These are phyloP conservation scores for Dunckerocampus dactyliophorus DNA, from an alignment of 2,113 vertebrate species.

Conservation along the genomic window DNA sequence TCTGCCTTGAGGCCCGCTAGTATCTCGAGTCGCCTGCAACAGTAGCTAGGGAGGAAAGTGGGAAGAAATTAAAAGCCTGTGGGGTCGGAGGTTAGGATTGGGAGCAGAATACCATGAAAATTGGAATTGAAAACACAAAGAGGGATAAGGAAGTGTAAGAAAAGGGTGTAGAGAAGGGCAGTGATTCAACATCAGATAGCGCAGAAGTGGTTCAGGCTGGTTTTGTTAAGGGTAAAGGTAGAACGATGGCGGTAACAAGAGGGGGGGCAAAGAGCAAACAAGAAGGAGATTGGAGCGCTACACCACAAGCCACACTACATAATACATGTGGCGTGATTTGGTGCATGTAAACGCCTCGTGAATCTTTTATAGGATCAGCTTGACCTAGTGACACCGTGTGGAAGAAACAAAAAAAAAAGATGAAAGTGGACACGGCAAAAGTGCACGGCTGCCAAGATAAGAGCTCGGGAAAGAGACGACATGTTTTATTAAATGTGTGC, in stretches of 20 bases:
- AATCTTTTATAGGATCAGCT: slow-evolving; percentile 62
- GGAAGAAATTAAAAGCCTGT: neutral
- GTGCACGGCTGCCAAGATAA: slow-evolving; percentile 12
- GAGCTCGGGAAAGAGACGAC: neutral
- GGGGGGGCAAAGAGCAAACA: slow-evolving; percentile 28
- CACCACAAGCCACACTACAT: slow-evolving; percentile 45
- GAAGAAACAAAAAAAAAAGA: slow-evolving; percentile 25
- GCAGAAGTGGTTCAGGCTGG: neutral
- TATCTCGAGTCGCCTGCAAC: slow-evolving; percentile 35
- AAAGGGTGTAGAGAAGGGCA: neutral
- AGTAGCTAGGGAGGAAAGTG: slow-evolving; percentile 3
- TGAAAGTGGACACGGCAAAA: slow-evolving; percentile 32
- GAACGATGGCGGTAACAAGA: slow-evolving; percentile 5
- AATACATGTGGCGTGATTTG: slow-evolving; percentile 63
- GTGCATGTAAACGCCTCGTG: slow-evolving; percentile 62
- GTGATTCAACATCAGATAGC: neutral
- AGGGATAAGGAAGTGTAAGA: neutral
- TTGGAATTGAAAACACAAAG: neutral
- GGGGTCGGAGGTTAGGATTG: slow-evolving; percentile 3
- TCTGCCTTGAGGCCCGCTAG: slow-evolving; percentile 14
- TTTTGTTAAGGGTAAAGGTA: neutral
- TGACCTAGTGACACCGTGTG: slow-evolving; percentile 50
- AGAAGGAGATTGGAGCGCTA: slow-evolving; percentile 14
- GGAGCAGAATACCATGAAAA: slow-evolving; percentile 15
- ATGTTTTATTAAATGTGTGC: slow-evolving; percentile 44